These are phyloP conservation scores for Carcharodon carcharias DNA, from an alignment of 2,797 vertebrate genomes.

Conservation along the genomic window DNA sequence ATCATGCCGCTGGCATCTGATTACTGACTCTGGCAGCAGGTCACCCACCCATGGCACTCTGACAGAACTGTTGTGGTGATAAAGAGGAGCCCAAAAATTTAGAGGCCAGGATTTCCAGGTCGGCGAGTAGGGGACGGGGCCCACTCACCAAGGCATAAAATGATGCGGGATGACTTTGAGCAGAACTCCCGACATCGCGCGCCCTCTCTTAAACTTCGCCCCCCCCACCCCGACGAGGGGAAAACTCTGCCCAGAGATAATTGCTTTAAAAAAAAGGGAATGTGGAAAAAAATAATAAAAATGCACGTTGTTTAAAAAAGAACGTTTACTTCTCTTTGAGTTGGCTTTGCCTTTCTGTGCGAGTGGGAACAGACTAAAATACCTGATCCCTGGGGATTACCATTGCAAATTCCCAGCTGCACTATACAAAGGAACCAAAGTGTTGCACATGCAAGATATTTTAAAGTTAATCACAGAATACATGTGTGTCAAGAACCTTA, in stretches of 20 bases:
- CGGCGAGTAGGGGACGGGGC: no score
- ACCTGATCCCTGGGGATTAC: background rate
- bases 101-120: no score
- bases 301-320: background rate
- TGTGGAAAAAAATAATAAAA: background rate
- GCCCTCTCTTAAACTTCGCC: no score
- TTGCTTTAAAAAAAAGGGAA: no score
- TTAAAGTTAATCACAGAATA: background rate
- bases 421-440: conserved; percentile 6
- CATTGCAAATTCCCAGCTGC: background rate
- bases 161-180: no score
- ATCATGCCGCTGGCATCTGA: background rate
- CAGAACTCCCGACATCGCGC: no score
- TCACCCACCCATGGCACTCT: background rate
- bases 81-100: background rate
- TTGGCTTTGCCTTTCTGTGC: background rate
- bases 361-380: background rate
- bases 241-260: background rate
- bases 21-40: background rate
- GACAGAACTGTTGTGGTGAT: background rate
- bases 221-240: no score
- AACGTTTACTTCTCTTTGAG: background rate
- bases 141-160: no score
- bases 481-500: background rate
- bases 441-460: conserved; percentile 19